Conservation (phyloP, 2,888 invertebrate genomes). For the Candidula unifasciata region DNA sequence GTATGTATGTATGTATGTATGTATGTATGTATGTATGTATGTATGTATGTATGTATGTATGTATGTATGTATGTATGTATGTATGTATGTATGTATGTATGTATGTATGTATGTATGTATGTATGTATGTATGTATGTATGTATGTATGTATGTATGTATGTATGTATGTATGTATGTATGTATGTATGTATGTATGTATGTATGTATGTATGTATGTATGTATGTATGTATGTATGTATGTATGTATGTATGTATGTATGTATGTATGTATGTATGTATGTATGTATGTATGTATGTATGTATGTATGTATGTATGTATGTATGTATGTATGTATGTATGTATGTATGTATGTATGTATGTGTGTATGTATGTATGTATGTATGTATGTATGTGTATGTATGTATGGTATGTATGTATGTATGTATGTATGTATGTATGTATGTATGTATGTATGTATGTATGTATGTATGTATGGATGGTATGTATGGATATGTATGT, state of each 20-base stretch:
- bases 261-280: conserved; percentile 14
- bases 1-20: background rate
- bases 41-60: background rate
- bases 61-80: conserved; percentile 6
- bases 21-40: background rate
- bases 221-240: background rate
- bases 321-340: background rate
- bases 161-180: conserved; percentile 13
- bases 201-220: conserved; percentile 10
- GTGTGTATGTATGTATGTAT: conserved; percentile 3
- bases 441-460: background rate
- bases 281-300: background rate
- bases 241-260: conserved; percentile 10
- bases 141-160: conserved; percentile 13
- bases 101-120: conserved; percentile 13
- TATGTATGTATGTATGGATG: too few relatives aligned
- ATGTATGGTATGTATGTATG: background rate
- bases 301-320: background rate
- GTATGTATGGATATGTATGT: background rate
- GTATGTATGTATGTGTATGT: background rate
- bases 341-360: background rate
- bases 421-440: background rate
- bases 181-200: conserved; percentile 13
- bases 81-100: conserved; percentile 10
- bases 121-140: conserved; percentile 10